Evolutionary conservation across 2,888 invertebrate species (phyloP).

Genomic region (Lochmaea crataegi): DNA sequence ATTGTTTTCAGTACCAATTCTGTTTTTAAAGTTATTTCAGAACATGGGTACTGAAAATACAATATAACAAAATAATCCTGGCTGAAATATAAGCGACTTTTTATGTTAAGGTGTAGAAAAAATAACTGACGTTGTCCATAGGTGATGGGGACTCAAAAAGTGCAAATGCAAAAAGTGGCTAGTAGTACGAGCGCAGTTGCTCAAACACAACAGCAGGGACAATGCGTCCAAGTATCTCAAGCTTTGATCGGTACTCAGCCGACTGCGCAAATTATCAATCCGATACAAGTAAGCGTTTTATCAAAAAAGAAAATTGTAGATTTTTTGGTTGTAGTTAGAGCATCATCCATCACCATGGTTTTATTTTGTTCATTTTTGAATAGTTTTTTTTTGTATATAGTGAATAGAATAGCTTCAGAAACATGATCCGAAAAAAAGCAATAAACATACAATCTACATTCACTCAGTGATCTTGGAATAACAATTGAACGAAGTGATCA

Average conservation of each 20-base stretch:
- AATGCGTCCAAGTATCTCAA: constrained; percentile 79
- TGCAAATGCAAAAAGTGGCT: constrained; percentile 68
- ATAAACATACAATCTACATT: too few relatives aligned
- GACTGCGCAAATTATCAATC: constrained; percentile 79
- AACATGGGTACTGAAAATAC: neutral
- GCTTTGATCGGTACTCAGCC: constrained; percentile 75
- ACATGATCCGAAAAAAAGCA: too few relatives aligned
- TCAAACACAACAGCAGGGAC: constrained; percentile 72
- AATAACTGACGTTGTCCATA: constrained; percentile 44
- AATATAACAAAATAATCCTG: constrained; percentile 8
- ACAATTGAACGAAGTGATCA: too few relatives aligned
- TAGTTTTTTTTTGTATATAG: neutral
- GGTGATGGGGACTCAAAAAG: constrained; percentile 67
- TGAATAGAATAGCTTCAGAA: constrained; percentile 1
- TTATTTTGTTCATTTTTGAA: neutral
- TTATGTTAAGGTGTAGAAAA: constrained; percentile 5
- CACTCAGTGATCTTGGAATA: too few relatives aligned
- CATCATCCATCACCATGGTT: constrained; percentile 26
- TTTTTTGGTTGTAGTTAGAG: constrained; percentile 45
- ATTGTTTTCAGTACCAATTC: too few relatives aligned
- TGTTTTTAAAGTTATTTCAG: too few relatives aligned
- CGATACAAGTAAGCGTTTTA: constrained; percentile 70
- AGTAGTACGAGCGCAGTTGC: constrained; percentile 61
- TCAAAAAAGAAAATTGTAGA: constrained; percentile 39
- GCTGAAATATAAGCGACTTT: neutral